Percentiles rank a stretch among this genome's conserved stretches.
Conservation (phyloP, 2,113 vertebrate genomes). For the Chloebia gouldiae region DNA sequence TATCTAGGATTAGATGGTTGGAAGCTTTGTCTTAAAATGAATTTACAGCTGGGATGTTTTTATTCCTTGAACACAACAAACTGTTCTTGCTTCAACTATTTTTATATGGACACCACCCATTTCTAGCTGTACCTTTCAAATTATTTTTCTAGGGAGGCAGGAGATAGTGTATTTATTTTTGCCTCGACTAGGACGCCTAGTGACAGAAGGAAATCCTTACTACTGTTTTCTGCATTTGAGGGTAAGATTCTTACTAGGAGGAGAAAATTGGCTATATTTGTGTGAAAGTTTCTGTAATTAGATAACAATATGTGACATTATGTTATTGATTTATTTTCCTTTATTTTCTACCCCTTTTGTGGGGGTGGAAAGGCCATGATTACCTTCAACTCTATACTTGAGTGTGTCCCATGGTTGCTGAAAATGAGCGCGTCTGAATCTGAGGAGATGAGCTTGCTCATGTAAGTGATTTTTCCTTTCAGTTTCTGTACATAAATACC, state of each 20-base stretch:
- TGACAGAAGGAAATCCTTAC: conserved; percentile 63
- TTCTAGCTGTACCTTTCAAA: not conserved
- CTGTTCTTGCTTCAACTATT: not conserved
- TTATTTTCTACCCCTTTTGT: not conserved
- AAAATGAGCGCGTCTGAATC: too few species aligned
- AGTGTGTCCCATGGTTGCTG: conserved; percentile 59
- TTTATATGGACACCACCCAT: not conserved
- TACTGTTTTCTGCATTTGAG: conserved; percentile 73
- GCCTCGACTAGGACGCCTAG: conserved; percentile 74
- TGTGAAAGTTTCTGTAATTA: not conserved
- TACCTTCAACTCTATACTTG: conserved; percentile 84
- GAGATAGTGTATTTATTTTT: conserved; percentile 80
- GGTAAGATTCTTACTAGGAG: conserved; percentile 69
- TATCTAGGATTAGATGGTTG: not conserved
- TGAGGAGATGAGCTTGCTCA: conserved; percentile 60
- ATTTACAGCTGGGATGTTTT: not conserved
- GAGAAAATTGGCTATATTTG: accelerated
- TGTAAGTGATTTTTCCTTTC: conserved; percentile 66
- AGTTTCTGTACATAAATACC: not conserved
- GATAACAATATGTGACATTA: not conserved
- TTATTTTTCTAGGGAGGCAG: conserved; percentile 65
- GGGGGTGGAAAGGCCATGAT: conserved; percentile 75
- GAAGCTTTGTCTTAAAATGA: not conserved
- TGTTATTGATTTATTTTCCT: not conserved
- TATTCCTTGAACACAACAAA: not conserved